phyloP scores from a whole-genome alignment of 2,888 invertebrate species.

The Drosophila falleni region DNA sequence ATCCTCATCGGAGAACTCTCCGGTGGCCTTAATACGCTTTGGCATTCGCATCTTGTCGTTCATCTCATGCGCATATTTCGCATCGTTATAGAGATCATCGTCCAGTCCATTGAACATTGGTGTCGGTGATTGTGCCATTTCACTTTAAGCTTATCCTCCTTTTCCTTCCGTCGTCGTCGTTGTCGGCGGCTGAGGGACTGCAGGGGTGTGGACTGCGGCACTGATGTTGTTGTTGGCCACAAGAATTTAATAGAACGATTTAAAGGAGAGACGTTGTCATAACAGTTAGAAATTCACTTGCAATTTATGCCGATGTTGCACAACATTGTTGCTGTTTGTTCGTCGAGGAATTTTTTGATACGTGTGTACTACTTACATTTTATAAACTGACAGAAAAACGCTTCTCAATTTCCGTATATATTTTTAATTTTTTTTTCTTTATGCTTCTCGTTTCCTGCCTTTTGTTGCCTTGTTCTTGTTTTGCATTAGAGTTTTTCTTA shows the following conservation, averaged over 20 bases:
- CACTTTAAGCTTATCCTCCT: background rate
- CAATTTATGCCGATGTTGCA: slow-evolving; percentile 60
- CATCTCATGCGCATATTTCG: slow-evolving; percentile 91
- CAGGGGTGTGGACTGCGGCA: slow-evolving; percentile 21
- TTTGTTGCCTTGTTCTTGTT: slow-evolving; percentile 65
- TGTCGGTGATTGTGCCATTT: slow-evolving; percentile 88
- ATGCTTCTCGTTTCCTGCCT: slow-evolving; percentile 40
- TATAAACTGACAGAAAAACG: slow-evolving; percentile 65
- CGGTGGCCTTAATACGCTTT: slow-evolving; percentile 91
- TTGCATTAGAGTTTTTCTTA: background rate
- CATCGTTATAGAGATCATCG: slow-evolving; percentile 87
- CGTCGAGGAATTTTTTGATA: slow-evolving; percentile 29
- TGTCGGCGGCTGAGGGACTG: slow-evolving; percentile 3
- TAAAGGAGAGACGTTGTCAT: slow-evolving; percentile 72
- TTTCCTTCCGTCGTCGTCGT: background rate
- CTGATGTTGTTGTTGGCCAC: slow-evolving; percentile 26
- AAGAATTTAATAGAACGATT: slow-evolving; percentile 31
- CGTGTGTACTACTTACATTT: slow-evolving; percentile 68
- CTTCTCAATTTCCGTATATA: slow-evolving; percentile 37
- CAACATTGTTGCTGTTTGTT: slow-evolving; percentile 60
- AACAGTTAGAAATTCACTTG: slow-evolving; percentile 57
- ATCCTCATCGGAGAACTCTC: slow-evolving; percentile 89
- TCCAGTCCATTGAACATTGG: slow-evolving; percentile 88
- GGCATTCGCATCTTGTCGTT: slow-evolving; percentile 93
- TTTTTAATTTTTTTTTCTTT: slow-evolving; percentile 43